A percentile compares a stretch with the other conserved stretches of the same genome.
Evolutionary conservation across 2,888 invertebrate species (phyloP).

Genomic region (Hypomecis atomaria): DNA sequence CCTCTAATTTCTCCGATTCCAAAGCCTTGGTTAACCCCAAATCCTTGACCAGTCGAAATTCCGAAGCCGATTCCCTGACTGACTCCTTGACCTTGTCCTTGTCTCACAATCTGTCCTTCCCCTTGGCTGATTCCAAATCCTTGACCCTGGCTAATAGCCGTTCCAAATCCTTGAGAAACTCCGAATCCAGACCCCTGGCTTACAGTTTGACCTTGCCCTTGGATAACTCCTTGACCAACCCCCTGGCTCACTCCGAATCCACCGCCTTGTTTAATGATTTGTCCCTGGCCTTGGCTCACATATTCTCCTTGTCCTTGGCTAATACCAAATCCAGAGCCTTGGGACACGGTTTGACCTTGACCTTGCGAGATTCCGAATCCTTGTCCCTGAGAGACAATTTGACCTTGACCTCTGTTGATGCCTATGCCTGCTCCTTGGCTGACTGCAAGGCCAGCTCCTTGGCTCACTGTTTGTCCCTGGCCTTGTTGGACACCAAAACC

Average conservation of each 20-base stretch:
- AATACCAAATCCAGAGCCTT: constrained; percentile 42
- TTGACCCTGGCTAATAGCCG: constrained; percentile 7
- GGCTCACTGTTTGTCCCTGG: constrained; percentile 38
- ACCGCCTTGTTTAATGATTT: constrained; percentile 13
- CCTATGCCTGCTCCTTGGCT: constrained; percentile 40
- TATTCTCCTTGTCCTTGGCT: constrained; percentile 28
- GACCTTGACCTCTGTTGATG: constrained; percentile 36
- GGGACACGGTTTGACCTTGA: constrained; percentile 29
- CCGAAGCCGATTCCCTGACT: constrained; percentile 28
- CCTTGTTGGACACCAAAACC: constrained; percentile 34
- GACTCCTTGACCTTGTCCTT: constrained; percentile 29
- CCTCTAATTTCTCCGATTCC: constrained; percentile 40
- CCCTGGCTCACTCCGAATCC: constrained; percentile 30
- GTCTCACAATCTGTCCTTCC: background rate
- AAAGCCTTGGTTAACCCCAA: constrained; percentile 31
- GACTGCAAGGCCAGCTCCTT: constrained; percentile 38
- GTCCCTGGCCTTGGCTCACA: constrained; percentile 18
- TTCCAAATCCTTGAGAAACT: constrained; percentile 9
- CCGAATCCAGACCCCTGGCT: constrained; percentile 13
- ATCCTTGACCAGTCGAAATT: constrained; percentile 35
- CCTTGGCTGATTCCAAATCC: constrained; percentile 19
- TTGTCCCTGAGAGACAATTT: constrained; percentile 39
- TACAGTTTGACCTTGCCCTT: constrained; percentile 27
- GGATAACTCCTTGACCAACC: constrained; percentile 21
- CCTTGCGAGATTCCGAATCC: constrained; percentile 34